Conservation (phyloP, 2,888 invertebrate species). For the Aspidiotus destructor region DNA sequence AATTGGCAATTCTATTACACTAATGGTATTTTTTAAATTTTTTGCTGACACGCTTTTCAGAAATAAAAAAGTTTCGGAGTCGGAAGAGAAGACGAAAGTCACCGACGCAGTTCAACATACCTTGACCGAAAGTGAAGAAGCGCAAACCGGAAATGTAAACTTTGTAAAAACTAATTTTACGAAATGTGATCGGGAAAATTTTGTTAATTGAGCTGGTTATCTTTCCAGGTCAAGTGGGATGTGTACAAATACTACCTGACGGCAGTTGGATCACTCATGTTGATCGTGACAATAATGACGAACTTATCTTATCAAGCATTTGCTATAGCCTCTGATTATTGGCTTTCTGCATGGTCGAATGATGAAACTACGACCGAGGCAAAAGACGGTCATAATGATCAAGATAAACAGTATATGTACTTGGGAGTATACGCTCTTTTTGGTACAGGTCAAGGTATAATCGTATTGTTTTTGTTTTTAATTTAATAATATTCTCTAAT, state of each 20-base stretch:
- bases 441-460: slow-evolving; percentile 68
- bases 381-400: slow-evolving; percentile 39
- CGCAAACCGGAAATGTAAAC: slow-evolving; percentile 76
- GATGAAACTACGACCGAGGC: slow-evolving; percentile 47
- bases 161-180: not conserved
- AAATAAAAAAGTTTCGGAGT: too few relatives aligned
- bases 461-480: too few relatives aligned
- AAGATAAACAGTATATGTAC: slow-evolving; percentile 60
- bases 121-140: slow-evolving; percentile 79
- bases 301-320: slow-evolving; percentile 73
- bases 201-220: not conserved
- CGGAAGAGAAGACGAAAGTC: too few relatives aligned
- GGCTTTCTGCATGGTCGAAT: slow-evolving; percentile 73
- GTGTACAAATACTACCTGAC: slow-evolving; percentile 83
- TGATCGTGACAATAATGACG: slow-evolving; percentile 62
- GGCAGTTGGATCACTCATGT: slow-evolving; percentile 68
- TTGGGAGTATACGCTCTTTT: slow-evolving; percentile 83
- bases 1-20: too few relatives aligned
- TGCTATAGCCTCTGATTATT: slow-evolving; percentile 76
- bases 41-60: too few relatives aligned
- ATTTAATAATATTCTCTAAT: too few relatives aligned
- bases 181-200: too few relatives aligned
- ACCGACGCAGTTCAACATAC: slow-evolving; percentile 49
- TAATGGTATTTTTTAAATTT: too few relatives aligned
- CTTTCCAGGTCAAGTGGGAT: slow-evolving; percentile 62